phyloP scores from a whole-genome alignment of 2,113 vertebrate species.

The Elephantulus edwardii region DNA sequence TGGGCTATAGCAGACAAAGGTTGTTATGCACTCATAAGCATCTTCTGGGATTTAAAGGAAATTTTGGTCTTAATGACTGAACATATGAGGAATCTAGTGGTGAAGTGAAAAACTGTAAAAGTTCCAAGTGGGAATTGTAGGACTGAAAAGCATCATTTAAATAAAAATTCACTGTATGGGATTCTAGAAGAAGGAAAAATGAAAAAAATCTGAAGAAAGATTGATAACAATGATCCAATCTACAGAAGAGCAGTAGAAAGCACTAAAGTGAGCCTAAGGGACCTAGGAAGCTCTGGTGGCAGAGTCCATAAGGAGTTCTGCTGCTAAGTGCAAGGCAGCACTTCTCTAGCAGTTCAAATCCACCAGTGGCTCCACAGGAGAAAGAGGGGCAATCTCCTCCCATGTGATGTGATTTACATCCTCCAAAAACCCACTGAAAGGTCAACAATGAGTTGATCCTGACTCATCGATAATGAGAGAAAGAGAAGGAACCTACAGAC shows the following conservation, averaged over 20 bases:
- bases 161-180: neutral
- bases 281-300: too few relatives aligned
- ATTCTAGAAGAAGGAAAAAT: neutral
- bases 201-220: constrained; percentile 11
- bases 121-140: neutral
- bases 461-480: too few relatives aligned
- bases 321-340: too few relatives aligned
- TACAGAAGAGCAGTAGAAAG: neutral
- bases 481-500: neutral
- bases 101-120: neutral
- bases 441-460: too few relatives aligned
- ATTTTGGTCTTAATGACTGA: neutral
- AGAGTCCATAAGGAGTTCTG: too few relatives aligned
- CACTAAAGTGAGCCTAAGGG: neutral
- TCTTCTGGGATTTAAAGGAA: neutral
- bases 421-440: too few relatives aligned
- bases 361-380: too few relatives aligned
- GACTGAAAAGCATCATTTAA: constrained; percentile 4
- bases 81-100: neutral
- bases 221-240: constrained; percentile 10
- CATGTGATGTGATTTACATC: too few relatives aligned
- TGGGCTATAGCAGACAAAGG: neutral
- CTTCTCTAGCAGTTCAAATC: too few relatives aligned
- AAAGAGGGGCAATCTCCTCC: too few relatives aligned
- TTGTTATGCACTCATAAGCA: neutral